phyloP scores from a whole-genome alignment of 2,113 vertebrate species.

The Dipodomys stephensi region DNA sequence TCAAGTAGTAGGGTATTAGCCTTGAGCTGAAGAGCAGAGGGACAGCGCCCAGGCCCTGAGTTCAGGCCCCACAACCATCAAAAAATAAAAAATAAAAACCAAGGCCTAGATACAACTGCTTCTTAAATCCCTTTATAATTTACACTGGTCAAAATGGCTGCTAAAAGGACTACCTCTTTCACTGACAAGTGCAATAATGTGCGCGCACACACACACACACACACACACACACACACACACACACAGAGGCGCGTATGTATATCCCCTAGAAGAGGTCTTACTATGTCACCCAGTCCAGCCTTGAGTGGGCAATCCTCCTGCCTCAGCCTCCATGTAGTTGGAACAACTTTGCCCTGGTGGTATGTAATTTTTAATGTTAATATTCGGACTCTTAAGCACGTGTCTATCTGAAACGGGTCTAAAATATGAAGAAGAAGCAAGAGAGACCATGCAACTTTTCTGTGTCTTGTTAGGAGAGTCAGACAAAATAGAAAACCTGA shows the following conservation, averaged over 20 bases:
- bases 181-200: conserved; percentile 10
- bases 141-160: neutral
- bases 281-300: too few relatives aligned
- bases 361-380: conserved; percentile 38
- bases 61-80: too few relatives aligned
- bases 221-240: too few relatives aligned
- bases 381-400: neutral
- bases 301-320: too few relatives aligned
- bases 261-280: too few relatives aligned
- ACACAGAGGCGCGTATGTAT: too few relatives aligned
- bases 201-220: too few relatives aligned
- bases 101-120: neutral
- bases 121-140: conserved; percentile 47
- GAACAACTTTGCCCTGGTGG: too few relatives aligned
- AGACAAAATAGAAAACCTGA: conserved; percentile 15
- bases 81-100: neutral
- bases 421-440: conserved; percentile 31
- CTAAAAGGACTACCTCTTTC: neutral
- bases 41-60: too few relatives aligned
- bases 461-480: neutral
- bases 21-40: too few relatives aligned
- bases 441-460: conserved; percentile 18
- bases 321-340: too few relatives aligned
- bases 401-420: neutral
- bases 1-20: too few relatives aligned